Base-by-base conservation (phyloP, 23 tunicate genomes). In the Oikopleura dioica region DNA sequence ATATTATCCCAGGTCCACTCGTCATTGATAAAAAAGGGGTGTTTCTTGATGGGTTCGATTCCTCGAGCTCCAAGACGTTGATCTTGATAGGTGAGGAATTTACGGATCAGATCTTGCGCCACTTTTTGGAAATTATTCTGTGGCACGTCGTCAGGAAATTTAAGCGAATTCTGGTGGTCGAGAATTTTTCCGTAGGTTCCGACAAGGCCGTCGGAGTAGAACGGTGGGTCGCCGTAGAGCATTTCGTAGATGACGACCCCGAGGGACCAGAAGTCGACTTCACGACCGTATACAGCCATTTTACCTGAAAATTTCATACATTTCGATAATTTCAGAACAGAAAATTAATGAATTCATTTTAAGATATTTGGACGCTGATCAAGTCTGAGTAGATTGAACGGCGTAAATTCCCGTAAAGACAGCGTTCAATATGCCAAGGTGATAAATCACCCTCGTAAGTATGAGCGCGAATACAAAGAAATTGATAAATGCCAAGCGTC, bases 181-280 rank as follows among this genome's bases (percentile, higher is more conserved):
- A 89, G 84, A 59, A 89, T 89, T 68, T 89, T 82, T 32, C 96
- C 96, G 67, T 89, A 89, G 0, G 96, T 89, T 38, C 89, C 89
- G 37, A 89, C 96, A 32, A 89, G 86, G 35, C 86, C 81, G 81
- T 89, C 96, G 31, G 96, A 89, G 37, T 89, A 89, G 51, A 89
- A 89, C 0, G 96, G 96, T 33, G 89, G 81, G 59, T 89, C 96
- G 1, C 96, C 96, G 0, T 82, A 84, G 1, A 89, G 59, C 96
- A 89, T 89, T 68, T 89, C 96, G 78, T 79, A 89, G 50, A 89
- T 32, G 58, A 89, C 80, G 33, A 89, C 96, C 1, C 96, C 96
- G 75, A 89, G 89, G 89, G 84, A 36, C 96, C 96, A 89, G 89
- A 89, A 89, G 78, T 89, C 96, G 35, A 89, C 96, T 0, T 89